Conservation (phyloP, 2,888 invertebrate species). For the Trichogramma dendrolimi region DNA sequence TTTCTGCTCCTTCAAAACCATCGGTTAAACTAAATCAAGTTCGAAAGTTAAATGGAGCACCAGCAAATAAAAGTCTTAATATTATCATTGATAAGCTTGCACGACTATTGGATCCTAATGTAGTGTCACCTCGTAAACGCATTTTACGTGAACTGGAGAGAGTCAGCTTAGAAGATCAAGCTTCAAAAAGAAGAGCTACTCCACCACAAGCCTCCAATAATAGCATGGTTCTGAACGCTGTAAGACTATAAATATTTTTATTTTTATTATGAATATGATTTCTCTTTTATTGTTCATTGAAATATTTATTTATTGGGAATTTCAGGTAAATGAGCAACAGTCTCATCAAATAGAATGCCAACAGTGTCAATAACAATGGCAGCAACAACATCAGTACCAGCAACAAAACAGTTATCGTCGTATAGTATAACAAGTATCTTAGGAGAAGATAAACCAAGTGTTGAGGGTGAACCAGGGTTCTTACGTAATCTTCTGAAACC, state of each 20-base stretch:
- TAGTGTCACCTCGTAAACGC: constrained; percentile 78
- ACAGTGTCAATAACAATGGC: too few species aligned
- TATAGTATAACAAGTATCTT: constrained; percentile 83
- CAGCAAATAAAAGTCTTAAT: constrained; percentile 42
- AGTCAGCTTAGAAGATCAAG: constrained; percentile 68
- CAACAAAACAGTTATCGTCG: constrained; percentile 59
- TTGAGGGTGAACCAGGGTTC: constrained; percentile 43
- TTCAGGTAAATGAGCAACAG: too few species aligned
- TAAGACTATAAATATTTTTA: background rate
- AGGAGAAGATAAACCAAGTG: constrained; percentile 59
- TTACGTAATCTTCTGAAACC: constrained; percentile 48
- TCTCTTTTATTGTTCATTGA: too few species aligned
- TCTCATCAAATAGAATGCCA: too few species aligned
- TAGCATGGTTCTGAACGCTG: constrained; percentile 9
- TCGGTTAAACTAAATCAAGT: background rate
- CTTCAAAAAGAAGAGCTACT: constrained; percentile 57
- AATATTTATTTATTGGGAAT: too few species aligned
- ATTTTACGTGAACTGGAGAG: constrained; percentile 78
- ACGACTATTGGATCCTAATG: constrained; percentile 53
- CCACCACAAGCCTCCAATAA: constrained; percentile 42
- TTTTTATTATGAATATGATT: too few species aligned
- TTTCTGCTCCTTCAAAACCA: constrained; percentile 6
- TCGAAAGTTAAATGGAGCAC: constrained; percentile 22
- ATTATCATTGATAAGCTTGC: constrained; percentile 48
- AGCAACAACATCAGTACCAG: constrained; percentile 36